Evolutionary conservation across 2,888 invertebrate genomes (phyloP).

Genomic region (Cryptocephalus primarius): DNA sequence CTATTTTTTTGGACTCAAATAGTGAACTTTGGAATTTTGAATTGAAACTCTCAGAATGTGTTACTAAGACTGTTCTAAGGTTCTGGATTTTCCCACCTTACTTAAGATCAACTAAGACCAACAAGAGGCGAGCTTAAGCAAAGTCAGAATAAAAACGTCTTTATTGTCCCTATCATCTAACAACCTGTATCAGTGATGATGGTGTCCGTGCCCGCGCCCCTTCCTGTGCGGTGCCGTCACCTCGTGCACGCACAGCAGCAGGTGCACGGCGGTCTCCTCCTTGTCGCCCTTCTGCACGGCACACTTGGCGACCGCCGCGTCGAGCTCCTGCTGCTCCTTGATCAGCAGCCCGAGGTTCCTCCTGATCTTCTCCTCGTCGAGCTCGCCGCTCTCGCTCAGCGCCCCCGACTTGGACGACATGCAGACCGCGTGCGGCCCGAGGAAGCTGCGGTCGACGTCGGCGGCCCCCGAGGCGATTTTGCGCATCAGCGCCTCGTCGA

Average conservation of each 20-base stretch:
- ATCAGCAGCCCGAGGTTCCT: constrained; percentile 4
- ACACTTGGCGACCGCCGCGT: constrained; percentile 6
- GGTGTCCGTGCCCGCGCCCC: too few species aligned
- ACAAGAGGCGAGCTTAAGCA: too few species aligned
- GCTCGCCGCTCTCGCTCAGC: constrained; percentile 6
- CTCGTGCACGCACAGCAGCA: constrained; percentile 5
- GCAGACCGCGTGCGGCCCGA: constrained; percentile 9
- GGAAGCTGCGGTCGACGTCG: constrained; percentile 1
- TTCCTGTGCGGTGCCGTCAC: too few species aligned
- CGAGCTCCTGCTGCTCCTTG: constrained; percentile 4
- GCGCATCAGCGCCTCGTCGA: constrained; percentile 8
- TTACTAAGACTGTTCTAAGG: too few species aligned
- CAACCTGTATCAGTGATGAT: too few species aligned
- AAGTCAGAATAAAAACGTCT: too few species aligned
- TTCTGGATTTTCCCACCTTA: too few species aligned
- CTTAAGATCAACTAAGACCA: too few species aligned
- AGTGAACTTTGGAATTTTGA: too few species aligned
- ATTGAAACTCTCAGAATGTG: too few species aligned
- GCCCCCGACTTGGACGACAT: constrained; percentile 11
- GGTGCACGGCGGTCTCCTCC: constrained; percentile 7
- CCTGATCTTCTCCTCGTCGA: constrained; percentile 3
- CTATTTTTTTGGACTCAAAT: too few species aligned
- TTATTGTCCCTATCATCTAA: too few species aligned
- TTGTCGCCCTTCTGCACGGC: constrained; percentile 5
- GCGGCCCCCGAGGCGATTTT: constrained; percentile 5